Base-by-base conservation (phyloP, 2,888 invertebrate species). In the Pogonocherus hispidulus region DNA sequence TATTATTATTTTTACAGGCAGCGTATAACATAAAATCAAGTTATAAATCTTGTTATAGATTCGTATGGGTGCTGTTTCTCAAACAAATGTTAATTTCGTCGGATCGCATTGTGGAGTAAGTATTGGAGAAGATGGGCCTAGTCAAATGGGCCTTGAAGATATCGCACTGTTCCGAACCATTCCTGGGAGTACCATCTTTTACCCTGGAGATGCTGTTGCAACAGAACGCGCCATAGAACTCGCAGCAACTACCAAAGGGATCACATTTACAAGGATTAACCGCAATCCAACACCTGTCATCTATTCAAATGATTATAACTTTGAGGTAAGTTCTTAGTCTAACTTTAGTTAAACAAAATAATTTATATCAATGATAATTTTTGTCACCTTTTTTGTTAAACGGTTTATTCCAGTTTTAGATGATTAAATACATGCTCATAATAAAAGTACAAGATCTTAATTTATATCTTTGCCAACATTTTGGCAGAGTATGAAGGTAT, bases 111-210 rank as follows among this genome's bases (percentile, higher is more conserved):
- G 96, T 86, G 99, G 99, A 47, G 94, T 98, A 19, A 97, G 97
- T 81, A 99, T 99, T 86, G 99, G 98, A 32, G 98, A 98, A 87
- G 99, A 99, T 87, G 99, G 99, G 0, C 99, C 99, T 16, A 96
- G 96, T 65, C 99, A 99, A 88, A 99, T 99, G 99, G 99, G 97
- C 3, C 89, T 99, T n/a, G 99, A 99, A 87, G 99, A 99, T 86
- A 85, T 99, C 67, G 95, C 97, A 0, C 90, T 99, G 89, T 99
- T 99, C 91, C 90, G 99, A 46, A 86, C 94, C 3, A 90, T 99
- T 74, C 97, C 98, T 62, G 93, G 93, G 68, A 89, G 91, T 72
- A 92, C 92, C 1, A 88, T 94, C 5, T 94, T 94, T 86, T 94
- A 94, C 80, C 94, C 94, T 52, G 88, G 93, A 41, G 99, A 99